Evolutionary conservation across 2,113 vertebrate genomes (phyloP).

Genomic region (Rhineura floridana): DNA sequence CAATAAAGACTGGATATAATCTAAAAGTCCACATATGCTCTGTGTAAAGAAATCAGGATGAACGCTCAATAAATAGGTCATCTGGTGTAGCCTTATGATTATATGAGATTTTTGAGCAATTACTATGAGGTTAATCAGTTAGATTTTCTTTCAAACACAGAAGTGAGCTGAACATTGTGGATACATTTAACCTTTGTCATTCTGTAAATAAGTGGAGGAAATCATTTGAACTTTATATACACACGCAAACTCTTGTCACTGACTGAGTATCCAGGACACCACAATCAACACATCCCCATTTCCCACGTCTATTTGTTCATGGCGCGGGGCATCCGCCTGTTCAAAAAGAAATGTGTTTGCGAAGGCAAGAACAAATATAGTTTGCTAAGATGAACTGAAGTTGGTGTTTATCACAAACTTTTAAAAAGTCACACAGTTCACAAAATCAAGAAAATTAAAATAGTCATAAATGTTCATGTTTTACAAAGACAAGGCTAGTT

Average conservation of each 20-base stretch:
- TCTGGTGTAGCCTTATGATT: too few species aligned
- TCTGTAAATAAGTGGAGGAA: neutral
- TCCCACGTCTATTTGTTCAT: neutral
- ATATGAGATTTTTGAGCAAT: too few species aligned
- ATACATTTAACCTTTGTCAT: neutral
- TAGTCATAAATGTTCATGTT: too few species aligned
- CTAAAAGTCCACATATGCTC: too few species aligned
- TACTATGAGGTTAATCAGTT: neutral
- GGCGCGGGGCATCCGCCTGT: neutral
- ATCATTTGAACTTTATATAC: neutral
- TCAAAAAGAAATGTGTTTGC: neutral
- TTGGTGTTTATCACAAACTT: neutral
- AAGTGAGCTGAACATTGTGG: neutral
- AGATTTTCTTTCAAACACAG: neutral
- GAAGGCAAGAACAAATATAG: neutral
- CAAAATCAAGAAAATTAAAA: too few species aligned
- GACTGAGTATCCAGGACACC: neutral
- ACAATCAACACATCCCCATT: neutral
- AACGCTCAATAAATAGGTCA: too few species aligned
- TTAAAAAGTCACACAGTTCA: neutral
- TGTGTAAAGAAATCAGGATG: too few species aligned
- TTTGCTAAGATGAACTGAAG: neutral
- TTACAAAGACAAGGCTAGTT: too few species aligned
- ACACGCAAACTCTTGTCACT: neutral
- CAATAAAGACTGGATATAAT: too few species aligned